These are phyloP conservation scores for Dicrurus megarhynchus DNA, from an alignment of 2,113 vertebrate species.

Conservation along the genomic window DNA sequence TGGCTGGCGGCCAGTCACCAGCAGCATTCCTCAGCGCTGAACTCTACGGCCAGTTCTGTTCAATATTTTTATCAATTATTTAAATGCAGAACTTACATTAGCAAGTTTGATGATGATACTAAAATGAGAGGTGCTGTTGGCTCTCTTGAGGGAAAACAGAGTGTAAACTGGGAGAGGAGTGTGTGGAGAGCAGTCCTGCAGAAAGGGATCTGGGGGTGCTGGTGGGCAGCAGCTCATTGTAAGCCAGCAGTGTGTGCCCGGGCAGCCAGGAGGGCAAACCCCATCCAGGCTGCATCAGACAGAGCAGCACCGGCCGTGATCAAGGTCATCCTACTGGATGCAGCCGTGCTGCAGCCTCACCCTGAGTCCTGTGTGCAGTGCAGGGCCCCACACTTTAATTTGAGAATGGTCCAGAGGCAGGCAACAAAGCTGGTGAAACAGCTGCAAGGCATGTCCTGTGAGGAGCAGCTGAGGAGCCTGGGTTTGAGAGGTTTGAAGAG, in stretches of 20 bases:
- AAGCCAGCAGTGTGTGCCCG: neutral
- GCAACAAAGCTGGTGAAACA: neutral
- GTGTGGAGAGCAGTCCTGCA: neutral
- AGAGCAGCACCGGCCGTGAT: neutral
- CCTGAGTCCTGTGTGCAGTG: neutral
- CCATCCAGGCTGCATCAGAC: neutral
- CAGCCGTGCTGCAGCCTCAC: fast-evolving
- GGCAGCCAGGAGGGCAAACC: neutral
- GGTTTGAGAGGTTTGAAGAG: neutral
- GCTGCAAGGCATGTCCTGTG: neutral
- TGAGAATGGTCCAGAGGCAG: neutral
- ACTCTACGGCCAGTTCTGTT: neutral
- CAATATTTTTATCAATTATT: neutral
- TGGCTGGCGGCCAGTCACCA: neutral
- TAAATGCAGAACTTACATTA: neutral
- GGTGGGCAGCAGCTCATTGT: neutral
- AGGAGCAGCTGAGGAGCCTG: neutral
- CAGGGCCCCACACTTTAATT: neutral
- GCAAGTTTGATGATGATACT: neutral
- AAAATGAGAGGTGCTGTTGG: neutral
- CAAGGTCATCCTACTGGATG: neutral
- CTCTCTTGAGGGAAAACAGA: neutral
- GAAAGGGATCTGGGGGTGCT: neutral
- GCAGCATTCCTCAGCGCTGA: neutral
- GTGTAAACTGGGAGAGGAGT: neutral